phyloP scores from a whole-genome alignment of 2,888 invertebrate genomes.

The Lymantria dispar region DNA sequence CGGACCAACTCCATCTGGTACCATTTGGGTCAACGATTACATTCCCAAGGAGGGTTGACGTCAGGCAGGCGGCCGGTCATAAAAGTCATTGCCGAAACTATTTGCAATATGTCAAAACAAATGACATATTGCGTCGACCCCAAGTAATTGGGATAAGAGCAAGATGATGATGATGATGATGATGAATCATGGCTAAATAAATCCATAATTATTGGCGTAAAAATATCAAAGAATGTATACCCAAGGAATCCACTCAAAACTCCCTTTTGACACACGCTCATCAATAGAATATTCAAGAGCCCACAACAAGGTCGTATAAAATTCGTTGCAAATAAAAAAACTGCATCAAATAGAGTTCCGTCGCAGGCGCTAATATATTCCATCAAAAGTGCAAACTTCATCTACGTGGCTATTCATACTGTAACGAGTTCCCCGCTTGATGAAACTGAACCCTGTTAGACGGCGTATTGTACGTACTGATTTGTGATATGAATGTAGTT shows the following conservation, averaged over 20 bases:
- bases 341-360: conserved; percentile 26
- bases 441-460: conserved; percentile 35
- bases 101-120: too few relatives aligned
- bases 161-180: too few relatives aligned
- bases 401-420: conserved; percentile 51
- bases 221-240: not conserved
- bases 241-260: not conserved
- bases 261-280: not conserved
- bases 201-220: too few relatives aligned
- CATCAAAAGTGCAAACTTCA: conserved; percentile 61
- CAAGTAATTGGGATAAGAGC: too few relatives aligned
- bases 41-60: too few relatives aligned
- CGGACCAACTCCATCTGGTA: too few relatives aligned
- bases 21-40: too few relatives aligned
- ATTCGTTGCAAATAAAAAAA: conserved; percentile 29
- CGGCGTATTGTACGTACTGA: conserved; percentile 21
- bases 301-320: conserved; percentile 7
- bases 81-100: too few relatives aligned
- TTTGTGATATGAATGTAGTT: conserved; percentile 24
- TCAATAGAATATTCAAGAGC: not conserved
- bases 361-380: conserved; percentile 57
- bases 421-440: conserved; percentile 46
- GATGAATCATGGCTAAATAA: too few relatives aligned
- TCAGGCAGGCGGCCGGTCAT: too few relatives aligned
- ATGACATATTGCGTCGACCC: too few relatives aligned